Percentiles rank a stretch among this genome's conserved stretches.
Evolutionary conservation across 2,113 vertebrate species (phyloP).

Genomic region (Trematocara stigmaticum): DNA sequence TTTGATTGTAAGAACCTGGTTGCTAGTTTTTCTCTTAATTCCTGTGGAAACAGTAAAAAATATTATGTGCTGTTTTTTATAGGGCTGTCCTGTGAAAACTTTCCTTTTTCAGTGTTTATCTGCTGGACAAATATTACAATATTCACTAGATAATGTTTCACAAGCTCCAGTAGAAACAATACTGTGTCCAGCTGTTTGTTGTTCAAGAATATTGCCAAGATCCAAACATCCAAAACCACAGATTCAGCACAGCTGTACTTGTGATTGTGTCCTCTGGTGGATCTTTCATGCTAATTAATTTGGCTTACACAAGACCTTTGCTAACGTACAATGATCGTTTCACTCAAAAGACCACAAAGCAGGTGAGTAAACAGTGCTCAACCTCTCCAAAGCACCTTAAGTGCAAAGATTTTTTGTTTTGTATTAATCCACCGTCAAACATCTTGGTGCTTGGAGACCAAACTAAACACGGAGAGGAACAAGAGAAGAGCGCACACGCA

Average conservation of each 20-base stretch:
- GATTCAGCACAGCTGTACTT: neutral
- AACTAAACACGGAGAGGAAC: constrained; percentile 4
- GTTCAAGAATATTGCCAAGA: neutral
- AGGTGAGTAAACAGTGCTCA: constrained; percentile 36
- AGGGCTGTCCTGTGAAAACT: neutral
- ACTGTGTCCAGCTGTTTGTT: neutral
- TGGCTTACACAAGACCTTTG: neutral
- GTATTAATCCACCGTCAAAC: constrained; percentile 18
- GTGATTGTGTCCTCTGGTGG: neutral
- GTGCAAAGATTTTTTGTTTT: constrained; percentile 1
- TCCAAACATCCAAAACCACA: neutral
- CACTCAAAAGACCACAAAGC: neutral
- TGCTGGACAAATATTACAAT: neutral
- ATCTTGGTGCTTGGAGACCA: constrained; percentile 29
- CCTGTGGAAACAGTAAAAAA: neutral
- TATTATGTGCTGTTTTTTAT: neutral
- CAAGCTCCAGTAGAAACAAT: neutral
- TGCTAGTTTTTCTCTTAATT: neutral
- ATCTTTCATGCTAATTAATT: neutral
- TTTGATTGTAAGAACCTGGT: neutral
- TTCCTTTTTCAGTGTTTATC: neutral
- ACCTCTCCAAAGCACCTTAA: neutral
- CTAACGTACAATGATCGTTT: neutral
- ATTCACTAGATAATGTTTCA: neutral
- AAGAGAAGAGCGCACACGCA: neutral